Base-by-base conservation (phyloP, 2,888 invertebrate genomes). In the Charanyca ferruginea region DNA sequence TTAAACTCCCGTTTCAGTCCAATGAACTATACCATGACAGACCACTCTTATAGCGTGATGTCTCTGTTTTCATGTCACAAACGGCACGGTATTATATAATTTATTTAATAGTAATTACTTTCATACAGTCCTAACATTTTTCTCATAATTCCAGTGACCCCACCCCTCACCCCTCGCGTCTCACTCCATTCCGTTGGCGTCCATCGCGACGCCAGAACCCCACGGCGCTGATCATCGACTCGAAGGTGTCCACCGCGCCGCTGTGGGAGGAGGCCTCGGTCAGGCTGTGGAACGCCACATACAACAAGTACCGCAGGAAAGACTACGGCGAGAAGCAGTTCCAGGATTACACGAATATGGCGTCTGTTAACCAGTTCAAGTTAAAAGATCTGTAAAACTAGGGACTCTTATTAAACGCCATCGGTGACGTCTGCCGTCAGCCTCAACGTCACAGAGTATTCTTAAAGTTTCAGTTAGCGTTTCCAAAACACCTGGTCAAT, bases 241-340 rank as follows among this genome's bases (percentile, higher is more conserved):
- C 78, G 4, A 77, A 81, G 38, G 72, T 93, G 5, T 83, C 86
- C 83, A 92, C 91, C 2, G 90, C 89, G 2, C 91, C 89, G 0
- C 85, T 95, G 74, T 93, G 93, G 94, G 87, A 92, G 74, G 85
- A 87, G 18, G 61, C 78, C 1, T 80, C 91, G 0, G 85, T 93
- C 3, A 62, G 77, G 0, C 87, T 95, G 8, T 95, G 95, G 95
- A 93, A 94, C 74, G 87, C 91, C 22, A 94, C 93, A 0, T 95
- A 95, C 79, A 87, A 86, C 53, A 89, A 90, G 45, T 94, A 91
- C 68, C 81, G 94, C 47, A 86, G 93, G 65, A 89, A 81, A 72
- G 69, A 80, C 48, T 89, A 90, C 47, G 89, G 89, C 0, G 85
- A 86, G 44, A 77, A 79, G 22, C 71, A 81, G 22, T 73, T 55